Evolutionary conservation across 2,888 invertebrate genomes (phyloP), one percentile per base, ranked within the genome.

Genomic region (Lypha dubia): DNA sequence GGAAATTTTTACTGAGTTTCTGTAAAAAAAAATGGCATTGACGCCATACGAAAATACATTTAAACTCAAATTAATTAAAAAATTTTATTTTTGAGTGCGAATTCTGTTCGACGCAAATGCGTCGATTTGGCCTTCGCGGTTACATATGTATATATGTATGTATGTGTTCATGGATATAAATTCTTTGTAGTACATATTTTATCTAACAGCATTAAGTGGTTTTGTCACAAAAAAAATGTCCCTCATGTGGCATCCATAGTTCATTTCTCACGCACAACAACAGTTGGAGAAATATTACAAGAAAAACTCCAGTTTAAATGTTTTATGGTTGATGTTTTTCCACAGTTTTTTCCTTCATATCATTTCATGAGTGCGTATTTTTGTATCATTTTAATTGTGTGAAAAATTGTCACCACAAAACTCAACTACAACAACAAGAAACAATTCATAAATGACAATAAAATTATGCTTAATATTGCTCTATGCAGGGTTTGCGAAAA

Each of bases 331-430:
- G 38, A n/a, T n/a, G n/a, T n/a, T 46, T 53, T 44, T 60, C 38
- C 24, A 17, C 8, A 63, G 35, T 56, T 71, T 68, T n/a, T 70
- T 68, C 53, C 20, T 71, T 63, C 17, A 63, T n/a, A 51, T 68
- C 24, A 70, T 51, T 46, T 62, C n/a, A 41, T 9, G 24, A 5
- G 13, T 49, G 20, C 63, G 5, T 32, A 35, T 41, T 46, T 63
- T 81, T 81, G 81, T 77, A 77, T 81, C 84, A 84, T 74, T 74
- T 79, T 84, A 84, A 81, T 84, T 84, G 81, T 84, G 84, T 84
- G 84, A 84, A 84, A 79, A 79, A 84, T 84, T 84, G 84, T 79
- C 84, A 84, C 84, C 84, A 81, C 84, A 84, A 84, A 80, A 71
- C 51, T 67, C 46, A 56, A 58, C 58, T n/a, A n/a, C n/a, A n/a